phyloP scores from a whole-genome alignment of 2,888 invertebrate genomes.

The Cremastinae sp. region DNA sequence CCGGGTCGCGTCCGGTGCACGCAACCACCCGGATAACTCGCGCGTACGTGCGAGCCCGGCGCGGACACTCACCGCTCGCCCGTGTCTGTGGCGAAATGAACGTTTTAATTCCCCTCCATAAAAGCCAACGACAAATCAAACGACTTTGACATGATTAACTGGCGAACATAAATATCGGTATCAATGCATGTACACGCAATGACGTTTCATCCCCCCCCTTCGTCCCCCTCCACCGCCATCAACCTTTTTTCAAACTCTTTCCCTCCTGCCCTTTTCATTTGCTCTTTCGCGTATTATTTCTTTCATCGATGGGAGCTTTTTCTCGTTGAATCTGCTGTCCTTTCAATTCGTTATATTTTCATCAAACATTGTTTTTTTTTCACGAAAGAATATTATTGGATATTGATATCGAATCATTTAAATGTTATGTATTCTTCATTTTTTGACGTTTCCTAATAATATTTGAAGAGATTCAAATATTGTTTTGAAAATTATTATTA shows the following conservation, averaged over 20 bases:
- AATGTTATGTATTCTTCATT: too few species aligned
- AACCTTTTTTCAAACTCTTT: slow-evolving; percentile 48
- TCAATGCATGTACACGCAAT: slow-evolving; percentile 79
- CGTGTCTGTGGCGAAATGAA: slow-evolving; percentile 80
- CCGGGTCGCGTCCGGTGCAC: slow-evolving; percentile 45
- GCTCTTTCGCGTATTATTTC: slow-evolving; percentile 49
- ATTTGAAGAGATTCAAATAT: too few species aligned
- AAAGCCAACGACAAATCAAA: slow-evolving; percentile 80
- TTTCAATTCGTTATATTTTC: too few species aligned
- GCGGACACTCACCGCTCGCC: slow-evolving; percentile 75
- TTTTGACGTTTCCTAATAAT: too few species aligned
- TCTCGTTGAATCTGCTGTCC: too few species aligned
- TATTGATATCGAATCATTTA: too few species aligned
- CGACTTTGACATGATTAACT: slow-evolving; percentile 80
- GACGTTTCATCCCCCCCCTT: slow-evolving; percentile 74
- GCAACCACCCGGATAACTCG: slow-evolving; percentile 73
- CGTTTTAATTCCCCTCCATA: slow-evolving; percentile 80
- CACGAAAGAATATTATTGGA: too few species aligned
- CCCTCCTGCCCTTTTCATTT: slow-evolving; percentile 38
- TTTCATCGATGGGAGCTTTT: slow-evolving; percentile 42
- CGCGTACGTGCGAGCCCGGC: slow-evolving; percentile 62
- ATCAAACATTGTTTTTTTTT: too few species aligned
- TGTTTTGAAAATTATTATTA: too few species aligned
- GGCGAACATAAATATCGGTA: slow-evolving; percentile 79
- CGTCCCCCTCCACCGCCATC: slow-evolving; percentile 67